Percentiles rank a stretch among this genome's conserved stretches.
Evolutionary conservation across 1,140 invertebrate species (phyloP).

Genomic region (Nebria ingens): DNA sequence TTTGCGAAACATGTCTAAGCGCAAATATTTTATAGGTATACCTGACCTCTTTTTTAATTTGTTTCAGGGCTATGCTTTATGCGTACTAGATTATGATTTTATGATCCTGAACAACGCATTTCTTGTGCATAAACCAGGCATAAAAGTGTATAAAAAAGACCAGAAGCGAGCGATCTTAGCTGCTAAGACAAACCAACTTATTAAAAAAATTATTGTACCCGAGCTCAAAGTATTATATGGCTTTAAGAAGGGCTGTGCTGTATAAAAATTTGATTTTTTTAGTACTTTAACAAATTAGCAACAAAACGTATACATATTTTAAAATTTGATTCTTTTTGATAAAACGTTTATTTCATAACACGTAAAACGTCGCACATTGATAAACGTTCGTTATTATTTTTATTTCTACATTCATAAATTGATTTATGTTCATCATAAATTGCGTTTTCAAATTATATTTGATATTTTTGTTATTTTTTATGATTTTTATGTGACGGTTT

Average conservation of each 20-base stretch:
- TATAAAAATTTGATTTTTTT: constrained; percentile 41
- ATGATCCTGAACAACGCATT: constrained; percentile 84
- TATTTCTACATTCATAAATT: too few relatives aligned
- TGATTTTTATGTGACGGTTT: too few relatives aligned
- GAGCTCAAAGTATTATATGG: constrained; percentile 78
- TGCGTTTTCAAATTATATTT: too few relatives aligned
- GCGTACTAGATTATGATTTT: constrained; percentile 81
- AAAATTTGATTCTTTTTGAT: too few relatives aligned
- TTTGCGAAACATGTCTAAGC: neutral
- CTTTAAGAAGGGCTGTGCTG: constrained; percentile 63
- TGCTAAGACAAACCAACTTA: constrained; percentile 65
- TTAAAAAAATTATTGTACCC: constrained; percentile 70
- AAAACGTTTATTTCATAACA: too few relatives aligned
- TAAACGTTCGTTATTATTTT: too few relatives aligned
- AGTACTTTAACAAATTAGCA: neutral
- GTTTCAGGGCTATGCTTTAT: constrained; percentile 73
- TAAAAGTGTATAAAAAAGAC: constrained; percentile 70
- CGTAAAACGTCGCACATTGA: too few relatives aligned
- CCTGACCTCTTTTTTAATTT: constrained; percentile 11
- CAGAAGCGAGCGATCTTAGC: constrained; percentile 61
- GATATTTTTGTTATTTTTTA: too few relatives aligned
- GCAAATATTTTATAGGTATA: neutral
- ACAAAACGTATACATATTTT: neutral
- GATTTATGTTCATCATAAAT: too few relatives aligned
- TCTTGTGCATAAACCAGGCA: constrained; percentile 76